Base-by-base conservation (phyloP, 2,888 invertebrate species). In the Papilio elwesi region DNA sequence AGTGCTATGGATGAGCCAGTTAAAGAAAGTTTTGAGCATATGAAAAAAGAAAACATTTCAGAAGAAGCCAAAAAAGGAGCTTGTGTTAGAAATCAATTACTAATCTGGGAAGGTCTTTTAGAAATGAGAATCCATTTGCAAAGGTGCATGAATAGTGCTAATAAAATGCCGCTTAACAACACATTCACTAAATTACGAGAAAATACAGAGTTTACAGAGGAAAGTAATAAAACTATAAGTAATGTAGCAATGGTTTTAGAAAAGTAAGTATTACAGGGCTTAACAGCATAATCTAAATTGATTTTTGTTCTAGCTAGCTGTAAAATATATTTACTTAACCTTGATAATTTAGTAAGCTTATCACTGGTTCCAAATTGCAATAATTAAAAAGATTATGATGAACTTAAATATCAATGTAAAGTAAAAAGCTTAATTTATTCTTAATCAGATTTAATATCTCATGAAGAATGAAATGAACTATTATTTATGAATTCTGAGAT, bases 101-200 rank as follows among this genome's bases (percentile, higher is more conserved):
- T 94, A 53, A 83, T 98, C 1, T 99, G 98, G 98, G 98, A 99
- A 85, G 96, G 95, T 71, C 86, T 99, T 6, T 86, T 99, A 38
- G 98, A 99, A 90, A 94, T 96, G 84, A 95, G 99, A 77, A 98
- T 99, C 79, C 97, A 97, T 83, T 88, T 98, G 38, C 98, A 99
- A 86, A 97, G 98, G 85, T 95, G 97, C 80, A 86, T 98, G 68
- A 90, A 95, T 59, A 94, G 95, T 13, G 95, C 96, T 0, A 98
- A 98, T 87, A 96, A 96, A 84, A 94, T 98, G 89, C 98, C 98
- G 0, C 95, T 96, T 79, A 84, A 90, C 26, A 94, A 95, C 9
- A 84, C 83, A 8, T 95, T 95, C 79, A 82, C 88, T 11, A 80
- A 90, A 65, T 88, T 95, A 51, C 91, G 85, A 75, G 85, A 90